Evolutionary conservation across 2,797 vertebrate species (phyloP), one percentile per base, ranked within the genome.

Genomic region (Argyrosomus regius): DNA sequence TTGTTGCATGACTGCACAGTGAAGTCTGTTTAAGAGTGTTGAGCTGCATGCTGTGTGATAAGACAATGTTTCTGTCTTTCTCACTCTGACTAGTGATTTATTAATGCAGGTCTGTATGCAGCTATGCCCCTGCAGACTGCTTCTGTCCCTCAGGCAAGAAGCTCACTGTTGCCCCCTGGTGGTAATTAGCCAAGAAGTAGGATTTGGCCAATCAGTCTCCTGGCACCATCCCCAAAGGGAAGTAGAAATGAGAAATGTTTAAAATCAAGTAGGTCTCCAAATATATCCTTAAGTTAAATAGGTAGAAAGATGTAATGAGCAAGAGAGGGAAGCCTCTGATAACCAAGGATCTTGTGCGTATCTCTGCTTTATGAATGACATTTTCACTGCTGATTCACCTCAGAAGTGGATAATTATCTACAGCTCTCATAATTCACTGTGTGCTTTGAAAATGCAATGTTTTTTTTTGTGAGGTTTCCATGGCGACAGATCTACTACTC

Each of bases 61-160:
- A 85, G 65, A 87, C 73, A 78, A 84, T 59, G 56, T 87, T 75
- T 88, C 73, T 63, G 67, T 90, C 81, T 83, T 71, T 81, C 74
- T 87, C 52, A 72, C 72, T 84, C 75, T 78, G 82, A 87, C 72
- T 88, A 24, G 88, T 94, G 91, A 95, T 94, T 93, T 94, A 94
- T 95, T 93, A 92, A 92, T 94, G 94, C 94, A 95, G 94, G 84
- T 90, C 89, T 90, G 88, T 62, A 73, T 90, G 91, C 90, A 85
- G 90, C 82, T 84, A 57, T 88, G 79, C 82, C 81, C 82, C 82
- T 80, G 79, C 88, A 92, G 86, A 87, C 78, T 70, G 63, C 65
- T 58, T 68, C 53, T 60, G 70, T 80, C 83, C 88, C 83, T 77
- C 83, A 74, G 88, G 87, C 79, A 63, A 75, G 71, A 87, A 82